Percentiles rank a stretch among this genome's conserved stretches.
These are phyloP conservation scores for Pelecanoides urinatrix DNA, from an alignment of 2,113 vertebrate genomes.

Conservation along the genomic window DNA sequence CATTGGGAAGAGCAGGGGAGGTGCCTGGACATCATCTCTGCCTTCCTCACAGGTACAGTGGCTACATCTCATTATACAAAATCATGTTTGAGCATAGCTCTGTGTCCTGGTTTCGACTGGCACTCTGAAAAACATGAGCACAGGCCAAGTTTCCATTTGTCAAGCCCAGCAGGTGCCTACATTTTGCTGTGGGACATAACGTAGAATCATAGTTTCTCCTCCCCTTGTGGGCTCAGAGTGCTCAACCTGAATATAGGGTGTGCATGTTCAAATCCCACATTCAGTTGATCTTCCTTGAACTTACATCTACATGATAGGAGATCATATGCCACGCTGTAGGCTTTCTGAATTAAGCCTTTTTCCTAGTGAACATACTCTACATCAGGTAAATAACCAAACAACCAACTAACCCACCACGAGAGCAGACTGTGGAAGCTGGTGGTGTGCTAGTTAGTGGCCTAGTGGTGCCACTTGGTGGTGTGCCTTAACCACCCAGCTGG, in stretches of 20 bases:
- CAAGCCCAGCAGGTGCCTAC: not conserved
- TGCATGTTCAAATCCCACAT: not conserved
- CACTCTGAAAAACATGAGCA: not conserved
- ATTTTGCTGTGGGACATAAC: not conserved
- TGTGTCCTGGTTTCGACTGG: too few species aligned
- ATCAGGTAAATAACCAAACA: not conserved
- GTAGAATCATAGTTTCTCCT: not conserved
- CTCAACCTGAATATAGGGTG: not conserved
- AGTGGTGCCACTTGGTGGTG: not conserved
- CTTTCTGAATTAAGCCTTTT: not conserved
- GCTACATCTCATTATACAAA: not conserved
- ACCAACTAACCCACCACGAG: rapidly evolving
- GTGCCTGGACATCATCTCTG: not conserved
- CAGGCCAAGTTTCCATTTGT: not conserved
- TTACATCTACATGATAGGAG: not conserved
- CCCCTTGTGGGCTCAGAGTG: too few species aligned
- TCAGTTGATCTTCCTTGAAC: not conserved
- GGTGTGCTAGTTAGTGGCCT: too few species aligned
- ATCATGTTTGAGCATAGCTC: not conserved
- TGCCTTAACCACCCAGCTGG: not conserved
- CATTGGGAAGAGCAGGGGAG: not conserved
- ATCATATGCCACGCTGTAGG: rapidly evolving
- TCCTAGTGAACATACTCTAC: not conserved
- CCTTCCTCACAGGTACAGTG: not conserved
- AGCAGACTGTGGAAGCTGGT: not conserved